phyloP scores from a whole-genome alignment of 2,888 invertebrate genomes.

The Polyploca ridens region DNA sequence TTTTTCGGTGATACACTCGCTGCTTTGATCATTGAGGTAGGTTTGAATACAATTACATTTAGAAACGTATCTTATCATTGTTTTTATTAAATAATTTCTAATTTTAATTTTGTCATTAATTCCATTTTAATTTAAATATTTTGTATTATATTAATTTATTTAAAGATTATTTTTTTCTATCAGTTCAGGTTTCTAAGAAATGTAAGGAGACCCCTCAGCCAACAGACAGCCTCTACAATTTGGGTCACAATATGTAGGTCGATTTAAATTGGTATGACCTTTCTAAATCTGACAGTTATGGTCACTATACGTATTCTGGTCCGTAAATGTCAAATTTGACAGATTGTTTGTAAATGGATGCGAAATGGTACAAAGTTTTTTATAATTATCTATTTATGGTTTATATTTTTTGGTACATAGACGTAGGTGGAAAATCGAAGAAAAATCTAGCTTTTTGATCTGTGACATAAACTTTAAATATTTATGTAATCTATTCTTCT shows the following conservation, averaged over 20 bases:
- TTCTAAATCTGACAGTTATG: constrained; percentile 13
- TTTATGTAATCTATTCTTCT: not conserved
- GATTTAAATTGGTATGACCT: constrained; percentile 25
- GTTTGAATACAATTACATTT: not conserved
- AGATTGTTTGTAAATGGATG: not conserved
- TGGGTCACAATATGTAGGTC: constrained; percentile 26
- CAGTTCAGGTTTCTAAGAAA: not conserved
- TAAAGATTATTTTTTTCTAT: not conserved
- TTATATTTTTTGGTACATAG: not conserved
- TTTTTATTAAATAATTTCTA: not conserved
- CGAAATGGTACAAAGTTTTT: too few relatives aligned
- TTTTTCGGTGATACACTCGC: constrained; percentile 55
- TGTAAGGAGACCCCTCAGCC: not conserved
- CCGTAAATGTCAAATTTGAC: constrained; percentile 6
- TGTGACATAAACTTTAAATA: not conserved
- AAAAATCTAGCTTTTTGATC: too few relatives aligned
- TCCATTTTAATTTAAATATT: too few relatives aligned
- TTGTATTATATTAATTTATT: not conserved
- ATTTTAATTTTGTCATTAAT: not conserved
- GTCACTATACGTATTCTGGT: constrained; percentile 1
- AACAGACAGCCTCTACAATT: not conserved
- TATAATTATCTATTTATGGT: not conserved
- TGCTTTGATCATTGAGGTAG: not conserved
- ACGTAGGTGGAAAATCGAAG: not conserved
- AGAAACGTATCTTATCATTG: not conserved